Base-by-base conservation (phyloP, 2,888 invertebrate genomes). In the Pheosia gnoma region DNA sequence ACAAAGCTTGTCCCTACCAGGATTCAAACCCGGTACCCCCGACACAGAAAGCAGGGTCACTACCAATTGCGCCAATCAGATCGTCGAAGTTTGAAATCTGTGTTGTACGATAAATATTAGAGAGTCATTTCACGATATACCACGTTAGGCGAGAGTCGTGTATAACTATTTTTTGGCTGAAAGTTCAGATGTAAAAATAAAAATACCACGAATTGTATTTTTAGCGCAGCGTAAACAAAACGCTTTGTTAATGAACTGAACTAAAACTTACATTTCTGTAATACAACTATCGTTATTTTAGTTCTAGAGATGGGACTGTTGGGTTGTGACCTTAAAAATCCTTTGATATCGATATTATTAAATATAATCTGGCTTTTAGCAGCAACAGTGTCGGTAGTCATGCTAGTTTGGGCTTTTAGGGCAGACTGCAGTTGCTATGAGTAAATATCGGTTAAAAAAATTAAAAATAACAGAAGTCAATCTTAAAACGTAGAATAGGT, bases 211-310 rank as follows among this genome's bases (percentile, higher is more conserved):
- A 64, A 58, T 62, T 67, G 61, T 83, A 82, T 81, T 77, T 78
- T 73, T 80, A 81, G 77, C 66, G 45, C 38, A 60, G 69, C 67
- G 76, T 80, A 80, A 80, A 82, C 74, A 83, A 79, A 71, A 71
- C 63, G 38, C 47, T 59, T 72, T 72, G 72, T 77, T 79, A 79
- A 79, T 80, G 77, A 81, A 79, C 66, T 65, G 67, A 67, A 66
- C 62, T 68, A 63, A 68, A 70, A 68, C 69, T 79, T 72, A 77
- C 73, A 70, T 75, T 25, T 67, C 72, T 71, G 71, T 77, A 77
- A 75, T 71, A 70, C 71, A 69, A 75, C 76, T 74, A 73, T 73
- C 77, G 78, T 80, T 84, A 84, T 83, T 84, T 83, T 79, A 81
- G 84, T 80, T 74, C 57, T 61, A 54, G 45, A 55, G 39, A 55